phyloP scores from a whole-genome alignment of 2,113 vertebrate genomes.

The Pogona vitticeps region DNA sequence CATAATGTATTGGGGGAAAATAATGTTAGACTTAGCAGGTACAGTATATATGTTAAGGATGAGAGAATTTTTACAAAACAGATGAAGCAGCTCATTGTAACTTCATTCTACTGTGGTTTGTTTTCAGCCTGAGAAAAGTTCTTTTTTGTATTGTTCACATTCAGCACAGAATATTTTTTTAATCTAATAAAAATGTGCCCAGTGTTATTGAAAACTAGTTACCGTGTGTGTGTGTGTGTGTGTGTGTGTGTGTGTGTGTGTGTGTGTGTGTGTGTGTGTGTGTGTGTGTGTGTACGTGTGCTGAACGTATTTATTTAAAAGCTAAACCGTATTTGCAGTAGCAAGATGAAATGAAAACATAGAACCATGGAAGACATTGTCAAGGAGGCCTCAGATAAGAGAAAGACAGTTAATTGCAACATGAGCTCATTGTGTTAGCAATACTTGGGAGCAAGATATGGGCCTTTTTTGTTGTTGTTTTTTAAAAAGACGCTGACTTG shows the following conservation, averaged over 20 bases:
- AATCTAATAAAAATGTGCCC: neutral
- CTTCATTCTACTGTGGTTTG: neutral
- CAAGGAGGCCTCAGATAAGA: conserved; percentile 4
- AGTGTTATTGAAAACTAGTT: neutral
- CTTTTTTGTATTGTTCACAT: neutral
- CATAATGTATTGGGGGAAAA: neutral
- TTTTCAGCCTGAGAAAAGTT: neutral
- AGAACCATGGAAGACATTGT: neutral
- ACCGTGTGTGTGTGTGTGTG: neutral
- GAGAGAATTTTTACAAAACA: neutral
- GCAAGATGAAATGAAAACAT: conserved; percentile 8
- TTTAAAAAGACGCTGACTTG: neutral
- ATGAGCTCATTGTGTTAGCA: conserved; percentile 10
- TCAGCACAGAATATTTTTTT: neutral
- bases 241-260: too few relatives aligned
- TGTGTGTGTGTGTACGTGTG: too few relatives aligned
- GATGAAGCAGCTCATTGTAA: neutral
- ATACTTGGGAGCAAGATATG: neutral
- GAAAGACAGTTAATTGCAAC: conserved; percentile 17
- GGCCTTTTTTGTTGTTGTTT: neutral
- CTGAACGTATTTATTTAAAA: conserved; percentile 6
- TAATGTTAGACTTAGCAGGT: neutral
- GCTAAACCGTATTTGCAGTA: neutral
- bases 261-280: too few relatives aligned
- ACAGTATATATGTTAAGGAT: neutral